Evolutionary conservation across 2,113 vertebrate species (phyloP), one percentile per base, ranked within the genome.

Genomic region (Grammomys surdaster): DNA sequence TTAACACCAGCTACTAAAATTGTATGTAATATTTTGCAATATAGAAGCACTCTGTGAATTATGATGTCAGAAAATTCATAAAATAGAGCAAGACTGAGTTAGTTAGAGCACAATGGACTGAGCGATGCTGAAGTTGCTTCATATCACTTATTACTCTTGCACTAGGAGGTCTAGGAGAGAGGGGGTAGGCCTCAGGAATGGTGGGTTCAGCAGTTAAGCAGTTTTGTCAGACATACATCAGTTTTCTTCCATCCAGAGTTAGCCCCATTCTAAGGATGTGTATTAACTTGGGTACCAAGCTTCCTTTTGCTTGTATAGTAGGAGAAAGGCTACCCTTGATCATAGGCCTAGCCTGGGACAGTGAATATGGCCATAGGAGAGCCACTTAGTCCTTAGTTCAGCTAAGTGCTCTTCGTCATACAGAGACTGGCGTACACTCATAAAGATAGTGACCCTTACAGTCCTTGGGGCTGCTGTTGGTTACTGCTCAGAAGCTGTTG

Each of bases 21-120:
- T 89, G 88, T 60, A 0, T 95, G 63, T 78, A 67, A 84, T 70
- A 67, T 90, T 67, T 88, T 48, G 22, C 33, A 40, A 54, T 69
- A n/a, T 69, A 88, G 51, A 67, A 67, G 40, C 76, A 94, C 89
- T 92, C 36, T 77, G 56, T 88, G 82, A 90, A 65, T 95, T 90
- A 92, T 3, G 43, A 46, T n/a, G 48, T 36, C 77, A 72, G 87
- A 95, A 93, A 93, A 63, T 48, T 72, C 67, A 40, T 75, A 93
- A 69, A 85, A 33, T 33, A 72, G 54, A 80, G 60, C 19, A 67
- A 86, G 78, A 60, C 43, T 75, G 72, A 91, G 73, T 95, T 90
- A 91, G 73, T 95, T 90, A 95, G 43, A 84, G 77, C 60, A 46
- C 56, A 65, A 78, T 70, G 58, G 77, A 58, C 24, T 90, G 65